Evolutionary conservation across 2,888 invertebrate species (phyloP).

Genomic region (Marasmarcha lunaedactyla): DNA sequence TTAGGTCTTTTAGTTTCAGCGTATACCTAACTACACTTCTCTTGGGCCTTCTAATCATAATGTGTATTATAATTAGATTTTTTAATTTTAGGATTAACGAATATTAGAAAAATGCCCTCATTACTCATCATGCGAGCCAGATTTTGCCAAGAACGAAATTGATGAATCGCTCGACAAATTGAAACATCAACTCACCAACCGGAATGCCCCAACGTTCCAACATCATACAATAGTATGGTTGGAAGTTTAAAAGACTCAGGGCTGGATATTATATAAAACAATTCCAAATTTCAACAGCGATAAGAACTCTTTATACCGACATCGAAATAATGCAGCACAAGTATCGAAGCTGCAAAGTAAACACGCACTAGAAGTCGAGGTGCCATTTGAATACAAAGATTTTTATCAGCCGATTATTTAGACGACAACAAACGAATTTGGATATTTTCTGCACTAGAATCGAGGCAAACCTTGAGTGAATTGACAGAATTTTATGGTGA

Average conservation of each 20-base stretch:
- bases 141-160: too few species aligned
- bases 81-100: conserved; percentile 1
- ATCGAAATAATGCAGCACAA: conserved; percentile 7
- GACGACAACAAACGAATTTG: too few species aligned
- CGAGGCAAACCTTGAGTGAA: conserved; percentile 7
- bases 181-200: conserved; percentile 4
- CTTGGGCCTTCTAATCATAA: too few species aligned
- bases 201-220: too few species aligned
- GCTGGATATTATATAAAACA: conserved; percentile 7
- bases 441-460: too few species aligned
- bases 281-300: conserved; percentile 8
- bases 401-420: too few species aligned
- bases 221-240: too few species aligned
- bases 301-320: conserved; percentile 7
- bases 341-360: conserved; percentile 7
- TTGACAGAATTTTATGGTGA: conserved; percentile 5
- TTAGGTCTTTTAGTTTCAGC: too few species aligned
- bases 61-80: conserved; percentile 1
- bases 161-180: too few species aligned
- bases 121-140: too few species aligned
- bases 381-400: conserved; percentile 7
- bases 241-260: too few species aligned
- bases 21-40: too few species aligned
- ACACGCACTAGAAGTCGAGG: conserved; percentile 7
- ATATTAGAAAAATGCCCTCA: not conserved